Conservation (phyloP, 2,888 invertebrate species). For the Cephus pygmeus region DNA sequence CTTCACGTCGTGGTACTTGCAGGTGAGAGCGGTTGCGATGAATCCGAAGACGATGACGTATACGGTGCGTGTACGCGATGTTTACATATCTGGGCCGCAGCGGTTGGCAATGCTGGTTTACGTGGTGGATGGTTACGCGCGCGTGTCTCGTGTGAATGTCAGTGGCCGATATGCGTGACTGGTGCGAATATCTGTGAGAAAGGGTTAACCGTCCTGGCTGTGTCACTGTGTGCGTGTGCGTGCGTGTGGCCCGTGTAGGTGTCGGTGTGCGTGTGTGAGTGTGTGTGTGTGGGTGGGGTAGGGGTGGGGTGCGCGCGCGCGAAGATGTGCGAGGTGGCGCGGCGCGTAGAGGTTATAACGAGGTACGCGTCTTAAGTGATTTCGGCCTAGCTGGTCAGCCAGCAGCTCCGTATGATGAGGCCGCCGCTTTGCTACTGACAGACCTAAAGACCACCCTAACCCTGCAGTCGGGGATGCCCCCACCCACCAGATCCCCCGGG, state of each 20-base stretch:
- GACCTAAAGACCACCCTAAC: conserved; percentile 64
- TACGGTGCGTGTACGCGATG: neutral
- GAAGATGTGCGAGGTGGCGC: conserved; percentile 46
- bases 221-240: neutral
- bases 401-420: conserved; percentile 66
- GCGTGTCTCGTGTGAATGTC: conserved; percentile 2
- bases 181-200: neutral
- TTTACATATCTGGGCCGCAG: neutral
- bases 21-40: neutral
- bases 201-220: neutral
- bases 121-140: neutral
- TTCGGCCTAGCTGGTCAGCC: conserved; percentile 60
- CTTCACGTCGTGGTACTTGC: neutral
- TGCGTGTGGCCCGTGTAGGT: conserved; percentile 14
- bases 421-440: conserved; percentile 67
- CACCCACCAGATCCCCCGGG: conserved; percentile 28
- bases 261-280: conserved; percentile 24
- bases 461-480: conserved; percentile 55
- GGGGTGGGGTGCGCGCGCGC: conserved; percentile 45
- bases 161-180: neutral
- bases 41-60: neutral
- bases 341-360: conserved; percentile 43
- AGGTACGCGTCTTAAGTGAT: conserved; percentile 64
- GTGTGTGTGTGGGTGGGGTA: conserved; percentile 22
- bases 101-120: neutral